These are phyloP conservation scores for Metalampra italica DNA, from an alignment of 2,888 invertebrate genomes.

Conservation along the genomic window DNA sequence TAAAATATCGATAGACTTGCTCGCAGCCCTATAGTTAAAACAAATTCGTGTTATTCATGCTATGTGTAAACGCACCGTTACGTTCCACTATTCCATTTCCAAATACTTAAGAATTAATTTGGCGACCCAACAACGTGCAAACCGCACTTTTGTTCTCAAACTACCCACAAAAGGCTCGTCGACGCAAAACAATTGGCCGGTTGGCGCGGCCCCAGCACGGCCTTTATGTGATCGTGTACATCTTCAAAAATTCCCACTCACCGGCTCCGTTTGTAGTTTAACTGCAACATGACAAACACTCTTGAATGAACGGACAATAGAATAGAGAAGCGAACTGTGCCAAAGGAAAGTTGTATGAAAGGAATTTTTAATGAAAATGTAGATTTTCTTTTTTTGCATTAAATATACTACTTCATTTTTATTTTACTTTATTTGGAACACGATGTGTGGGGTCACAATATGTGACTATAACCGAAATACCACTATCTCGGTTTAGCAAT, in stretches of 20 bases:
- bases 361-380: neutral
- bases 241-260: neutral
- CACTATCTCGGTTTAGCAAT: too few relatives aligned
- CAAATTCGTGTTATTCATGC: too few relatives aligned
- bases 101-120: slow-evolving; percentile 36
- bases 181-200: slow-evolving; percentile 41
- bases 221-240: neutral
- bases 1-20: too few relatives aligned
- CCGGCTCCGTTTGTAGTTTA: neutral
- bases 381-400: neutral
- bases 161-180: slow-evolving; percentile 37
- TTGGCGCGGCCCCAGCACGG: slow-evolving; percentile 20
- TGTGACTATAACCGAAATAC: too few relatives aligned
- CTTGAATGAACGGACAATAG: neutral
- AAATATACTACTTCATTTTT: neutral
- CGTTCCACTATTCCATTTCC: slow-evolving; percentile 5
- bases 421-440: too few relatives aligned
- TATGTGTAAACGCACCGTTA: neutral
- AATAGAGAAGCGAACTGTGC: neutral
- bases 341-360: neutral
- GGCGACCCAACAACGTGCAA: slow-evolving; percentile 19
- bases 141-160: slow-evolving; percentile 34
- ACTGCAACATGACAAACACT: neutral
- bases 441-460: too few relatives aligned
- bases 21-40: too few relatives aligned